phyloP scores from a whole-genome alignment of 2,113 vertebrate species.

The Grus americana region DNA sequence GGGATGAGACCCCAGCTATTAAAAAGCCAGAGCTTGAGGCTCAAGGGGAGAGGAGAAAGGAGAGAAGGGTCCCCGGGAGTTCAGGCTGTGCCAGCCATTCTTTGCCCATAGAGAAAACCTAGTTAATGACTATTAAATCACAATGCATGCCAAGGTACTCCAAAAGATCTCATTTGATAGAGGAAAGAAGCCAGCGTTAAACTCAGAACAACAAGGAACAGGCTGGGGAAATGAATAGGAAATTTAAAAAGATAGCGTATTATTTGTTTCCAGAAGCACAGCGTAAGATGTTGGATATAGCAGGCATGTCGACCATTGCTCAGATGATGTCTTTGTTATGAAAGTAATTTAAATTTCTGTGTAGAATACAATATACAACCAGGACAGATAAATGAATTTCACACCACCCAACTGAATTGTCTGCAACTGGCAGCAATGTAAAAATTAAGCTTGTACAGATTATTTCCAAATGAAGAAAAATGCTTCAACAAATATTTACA shows the following conservation, averaged over 20 bases:
- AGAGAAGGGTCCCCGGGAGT: background rate
- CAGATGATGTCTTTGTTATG: slow-evolving; percentile 40
- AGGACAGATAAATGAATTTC: slow-evolving; percentile 8
- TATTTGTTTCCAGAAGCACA: slow-evolving; percentile 28
- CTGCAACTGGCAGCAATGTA: background rate
- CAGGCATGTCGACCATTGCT: slow-evolving; percentile 32
- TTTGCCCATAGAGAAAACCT: slow-evolving; percentile 18
- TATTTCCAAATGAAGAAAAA: background rate
- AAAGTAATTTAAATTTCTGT: slow-evolving; percentile 44
- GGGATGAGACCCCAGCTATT: background rate
- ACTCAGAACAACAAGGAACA: slow-evolving; percentile 18
- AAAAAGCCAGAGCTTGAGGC: background rate
- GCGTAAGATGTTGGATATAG: slow-evolving; percentile 5
- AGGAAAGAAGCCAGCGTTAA: slow-evolving; percentile 26
- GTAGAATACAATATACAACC: slow-evolving; percentile 8
- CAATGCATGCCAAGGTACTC: slow-evolving; percentile 34
- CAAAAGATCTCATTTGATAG: slow-evolving; percentile 53
- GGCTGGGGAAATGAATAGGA: slow-evolving; percentile 33
- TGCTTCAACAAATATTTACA: background rate
- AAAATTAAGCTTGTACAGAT: background rate
- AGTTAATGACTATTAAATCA: slow-evolving; percentile 44
- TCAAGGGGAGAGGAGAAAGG: background rate
- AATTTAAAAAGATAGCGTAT: slow-evolving; percentile 21
- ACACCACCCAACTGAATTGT: background rate
- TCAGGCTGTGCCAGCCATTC: background rate